phyloP scores from a whole-genome alignment of 2,888 invertebrate genomes.

The Leptura quadrifasciata region DNA sequence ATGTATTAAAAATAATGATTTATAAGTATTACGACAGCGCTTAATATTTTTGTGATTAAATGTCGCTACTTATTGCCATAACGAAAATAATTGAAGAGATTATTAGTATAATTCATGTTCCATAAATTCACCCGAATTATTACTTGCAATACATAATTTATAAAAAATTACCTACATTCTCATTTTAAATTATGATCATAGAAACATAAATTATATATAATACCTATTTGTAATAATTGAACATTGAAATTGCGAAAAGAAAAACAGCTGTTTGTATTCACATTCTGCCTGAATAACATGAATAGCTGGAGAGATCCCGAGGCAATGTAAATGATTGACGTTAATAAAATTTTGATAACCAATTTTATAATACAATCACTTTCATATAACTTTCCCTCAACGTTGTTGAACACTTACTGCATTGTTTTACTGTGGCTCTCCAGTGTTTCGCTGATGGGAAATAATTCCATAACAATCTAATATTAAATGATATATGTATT shows the following conservation, averaged over 20 bases:
- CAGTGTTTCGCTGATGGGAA: neutral
- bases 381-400: constrained; percentile 1
- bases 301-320: neutral
- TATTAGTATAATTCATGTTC: no score
- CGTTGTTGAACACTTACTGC: neutral
- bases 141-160: neutral
- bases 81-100: no score
- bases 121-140: neutral
- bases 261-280: neutral
- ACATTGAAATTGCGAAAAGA: neutral
- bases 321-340: neutral
- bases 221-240: neutral
- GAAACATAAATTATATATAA: neutral
- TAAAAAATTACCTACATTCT: neutral
- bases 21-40: no score
- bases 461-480: no score
- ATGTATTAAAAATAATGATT: no score
- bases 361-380: neutral
- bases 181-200: neutral
- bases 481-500: neutral
- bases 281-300: neutral
- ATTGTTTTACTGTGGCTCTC: neutral
- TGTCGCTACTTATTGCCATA: no score
- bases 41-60: no score
- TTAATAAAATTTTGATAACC: neutral